Evolutionary conservation across 2,113 vertebrate genomes (phyloP), one percentile per base, ranked within the genome.

Genomic region (Phylloscopus trochilus): DNA sequence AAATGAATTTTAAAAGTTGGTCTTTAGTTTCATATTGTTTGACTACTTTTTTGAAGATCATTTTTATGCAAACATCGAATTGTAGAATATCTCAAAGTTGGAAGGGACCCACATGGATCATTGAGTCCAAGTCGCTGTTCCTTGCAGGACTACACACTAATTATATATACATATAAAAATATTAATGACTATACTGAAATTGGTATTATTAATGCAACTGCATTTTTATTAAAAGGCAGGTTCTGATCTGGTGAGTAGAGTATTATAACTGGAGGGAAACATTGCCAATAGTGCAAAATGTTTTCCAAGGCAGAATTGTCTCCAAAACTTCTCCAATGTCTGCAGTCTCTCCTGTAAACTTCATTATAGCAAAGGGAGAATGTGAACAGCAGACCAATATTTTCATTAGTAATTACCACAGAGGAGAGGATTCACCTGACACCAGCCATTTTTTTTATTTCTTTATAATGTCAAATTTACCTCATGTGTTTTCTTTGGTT

Each of bases 401-500:
- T 93, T 93, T 78, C 4, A 13, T 1, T 76, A 43, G 7, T 33
- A 74, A 53, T 79, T 47, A 33, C 11, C 13, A 31, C 21, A 37
- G 18, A 44, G 72, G 28, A 49, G 26, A 70, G 43, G 77, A 62
- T 31, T 78, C 28, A 74, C 17, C 33, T 91, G 59, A 6, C 33
- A 46, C 74, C 52, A 63, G 26, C 27, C 23, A 63, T 7, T 20
- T 31, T 58, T 58, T 92, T 81, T 37, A 9, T 82, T 75, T 90
- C 11, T 72, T 68, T 85, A 7, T 60, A 22, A 69, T 62, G n/a
- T 82, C 37, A 46, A 2, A 49, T 80, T 76, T 56, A 53, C 19
- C 13, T 79, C 2, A 0, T 51, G 0, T 1, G 6, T 26, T 31
- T 43, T 80, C n/a, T 67, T 43, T 11, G 7, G 3, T 70, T 82